Percentiles rank a stretch among this genome's conserved stretches.
phyloP scores from a whole-genome alignment of 2,797 vertebrate genomes.

The Syngnathus rostellatus region DNA sequence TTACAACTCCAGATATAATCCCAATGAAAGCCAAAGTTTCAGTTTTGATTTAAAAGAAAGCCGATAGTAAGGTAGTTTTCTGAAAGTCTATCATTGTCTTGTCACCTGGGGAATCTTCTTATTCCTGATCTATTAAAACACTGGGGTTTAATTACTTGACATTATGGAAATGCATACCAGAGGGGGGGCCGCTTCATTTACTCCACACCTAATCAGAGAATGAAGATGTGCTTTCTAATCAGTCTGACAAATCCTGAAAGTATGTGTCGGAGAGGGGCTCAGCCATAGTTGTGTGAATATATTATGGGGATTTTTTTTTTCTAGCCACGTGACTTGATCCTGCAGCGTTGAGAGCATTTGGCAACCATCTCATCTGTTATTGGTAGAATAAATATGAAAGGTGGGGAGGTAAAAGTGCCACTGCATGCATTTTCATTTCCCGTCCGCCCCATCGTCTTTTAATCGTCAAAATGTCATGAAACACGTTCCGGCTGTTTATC shows the following conservation, averaged over 20 bases:
- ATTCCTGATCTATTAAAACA: slow-evolving; percentile 65
- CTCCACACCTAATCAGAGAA: slow-evolving; percentile 64
- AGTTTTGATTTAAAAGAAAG: slow-evolving; percentile 21
- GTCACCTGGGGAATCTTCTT: slow-evolving; percentile 53
- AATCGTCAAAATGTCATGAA: slow-evolving; percentile 48
- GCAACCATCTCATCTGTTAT: slow-evolving; percentile 42
- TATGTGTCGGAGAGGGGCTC: slow-evolving; percentile 5
- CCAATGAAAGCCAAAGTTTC: slow-evolving; percentile 20
- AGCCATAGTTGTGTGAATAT: slow-evolving; percentile 17
- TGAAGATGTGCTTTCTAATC: slow-evolving; percentile 63
- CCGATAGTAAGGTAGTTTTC: slow-evolving; percentile 36
- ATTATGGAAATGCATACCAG: slow-evolving; percentile 70
- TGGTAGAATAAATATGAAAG: slow-evolving; percentile 45
- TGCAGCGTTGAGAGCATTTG: slow-evolving; percentile 24
- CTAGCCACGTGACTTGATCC: slow-evolving; percentile 36
- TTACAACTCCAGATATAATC: slow-evolving; percentile 10
- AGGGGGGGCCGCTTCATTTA: slow-evolving; percentile 65
- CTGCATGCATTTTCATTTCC: slow-evolving; percentile 46
- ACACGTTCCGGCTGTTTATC: slow-evolving; percentile 45
- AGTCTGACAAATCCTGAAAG: slow-evolving; percentile 46
- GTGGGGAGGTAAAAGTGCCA: slow-evolving; percentile 23
- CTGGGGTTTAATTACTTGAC: slow-evolving; percentile 68
- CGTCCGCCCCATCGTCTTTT: slow-evolving; percentile 25
- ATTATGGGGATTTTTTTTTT: slow-evolving; percentile 34
- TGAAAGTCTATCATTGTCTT: slow-evolving; percentile 48